Evolutionary conservation across 1,140 invertebrate species (phyloP).

Genomic region (Cherax destructor): DNA sequence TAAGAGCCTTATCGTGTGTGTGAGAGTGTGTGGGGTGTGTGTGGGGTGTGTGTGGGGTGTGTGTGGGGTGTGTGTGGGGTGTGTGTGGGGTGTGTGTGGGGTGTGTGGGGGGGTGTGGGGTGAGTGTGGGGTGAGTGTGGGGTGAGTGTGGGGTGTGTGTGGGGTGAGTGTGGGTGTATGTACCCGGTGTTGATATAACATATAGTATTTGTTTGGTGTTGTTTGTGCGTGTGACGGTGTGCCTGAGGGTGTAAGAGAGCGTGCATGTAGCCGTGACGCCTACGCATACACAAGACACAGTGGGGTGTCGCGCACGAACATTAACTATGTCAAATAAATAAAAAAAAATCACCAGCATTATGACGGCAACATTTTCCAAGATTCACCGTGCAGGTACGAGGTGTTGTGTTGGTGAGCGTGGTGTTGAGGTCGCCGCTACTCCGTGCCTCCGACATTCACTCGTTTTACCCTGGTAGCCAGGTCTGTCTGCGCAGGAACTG

Average conservation of each 20-base stretch:
- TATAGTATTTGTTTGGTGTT: too few species aligned
- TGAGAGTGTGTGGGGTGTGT: not conserved
- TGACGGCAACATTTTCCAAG: too few species aligned
- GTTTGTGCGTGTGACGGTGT: not conserved
- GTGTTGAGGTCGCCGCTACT: too few species aligned
- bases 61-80: not conserved
- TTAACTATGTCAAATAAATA: not conserved
- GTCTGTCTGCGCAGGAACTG: too few species aligned
- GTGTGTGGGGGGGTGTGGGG: not conserved
- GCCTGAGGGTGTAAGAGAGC: not conserved
- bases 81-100: too few species aligned
- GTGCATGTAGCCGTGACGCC: not conserved
- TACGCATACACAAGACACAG: not conserved
- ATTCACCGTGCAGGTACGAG: too few species aligned
- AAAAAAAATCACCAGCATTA: too few species aligned
- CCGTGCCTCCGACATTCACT: too few species aligned
- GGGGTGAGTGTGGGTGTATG: not conserved
- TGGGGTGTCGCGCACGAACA: not conserved
- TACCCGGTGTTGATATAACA: not conserved
- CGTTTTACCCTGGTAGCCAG: too few species aligned
- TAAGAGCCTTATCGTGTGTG: slow-evolving; percentile 6
- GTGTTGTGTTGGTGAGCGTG: too few species aligned
- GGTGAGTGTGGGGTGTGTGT: not conserved
- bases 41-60: not conserved
- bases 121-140: too few species aligned